These are phyloP conservation scores for Rhegmatorhina hoffmannsi DNA, from an alignment of 2,113 vertebrate genomes.

Conservation along the genomic window DNA sequence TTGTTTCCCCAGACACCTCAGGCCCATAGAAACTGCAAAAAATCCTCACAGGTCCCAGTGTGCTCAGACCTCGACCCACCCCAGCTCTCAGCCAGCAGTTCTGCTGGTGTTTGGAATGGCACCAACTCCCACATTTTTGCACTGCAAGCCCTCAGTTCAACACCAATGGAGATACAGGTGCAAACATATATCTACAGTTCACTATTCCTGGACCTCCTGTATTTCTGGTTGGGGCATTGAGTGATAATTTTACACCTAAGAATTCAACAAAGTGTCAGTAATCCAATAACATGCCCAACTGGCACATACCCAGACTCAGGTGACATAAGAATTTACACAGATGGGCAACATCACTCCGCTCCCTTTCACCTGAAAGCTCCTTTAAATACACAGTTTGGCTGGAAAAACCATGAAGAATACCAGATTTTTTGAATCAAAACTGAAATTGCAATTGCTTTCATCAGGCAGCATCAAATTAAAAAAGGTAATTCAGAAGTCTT, in stretches of 20 bases:
- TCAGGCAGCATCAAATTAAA: slow-evolving; percentile 36
- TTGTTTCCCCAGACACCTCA: background rate
- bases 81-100: background rate
- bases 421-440: background rate
- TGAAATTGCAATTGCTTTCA: background rate
- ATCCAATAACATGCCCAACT: background rate
- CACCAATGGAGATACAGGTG: accelerated
- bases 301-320: background rate
- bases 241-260: background rate
- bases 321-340: background rate
- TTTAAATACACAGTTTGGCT: background rate
- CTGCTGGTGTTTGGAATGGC: background rate
- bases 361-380: background rate
- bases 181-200: background rate
- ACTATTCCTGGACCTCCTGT: background rate
- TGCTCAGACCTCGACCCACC: background rate
- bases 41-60: background rate
- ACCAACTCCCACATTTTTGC: background rate
- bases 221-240: background rate
- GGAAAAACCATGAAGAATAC: background rate
- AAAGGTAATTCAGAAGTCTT: slow-evolving; percentile 52
- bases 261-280: background rate
- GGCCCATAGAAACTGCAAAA: background rate
- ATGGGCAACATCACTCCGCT: background rate
- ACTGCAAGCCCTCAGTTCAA: background rate